These are phyloP conservation scores for Sarcophilus harrisii DNA, from an alignment of 2,797 vertebrate genomes.

Conservation along the genomic window DNA sequence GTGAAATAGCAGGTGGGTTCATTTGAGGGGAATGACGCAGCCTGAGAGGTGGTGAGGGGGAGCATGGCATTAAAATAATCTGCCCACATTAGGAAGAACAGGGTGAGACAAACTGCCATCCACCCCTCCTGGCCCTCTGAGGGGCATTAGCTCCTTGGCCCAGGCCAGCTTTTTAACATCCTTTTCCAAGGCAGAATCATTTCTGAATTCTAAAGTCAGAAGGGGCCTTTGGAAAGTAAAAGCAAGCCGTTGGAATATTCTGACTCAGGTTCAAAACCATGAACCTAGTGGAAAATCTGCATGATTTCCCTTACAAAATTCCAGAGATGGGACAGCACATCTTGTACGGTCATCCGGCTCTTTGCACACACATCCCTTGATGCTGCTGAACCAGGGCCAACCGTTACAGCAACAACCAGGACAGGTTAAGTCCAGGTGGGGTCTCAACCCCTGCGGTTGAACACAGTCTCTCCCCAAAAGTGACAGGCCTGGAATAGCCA, in stretches of 20 bases:
- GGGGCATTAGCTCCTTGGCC: not conserved
- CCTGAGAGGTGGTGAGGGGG: constrained; percentile 21
- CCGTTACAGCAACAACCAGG: not conserved
- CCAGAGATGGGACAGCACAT: not conserved
- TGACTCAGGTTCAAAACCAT: not conserved
- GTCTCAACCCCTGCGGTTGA: not conserved
- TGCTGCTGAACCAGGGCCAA: not conserved
- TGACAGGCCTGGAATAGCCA: constrained; percentile 6
- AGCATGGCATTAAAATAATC: not conserved
- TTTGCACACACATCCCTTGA: not conserved
- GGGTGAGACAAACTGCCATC: not conserved
- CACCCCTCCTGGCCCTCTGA: not conserved
- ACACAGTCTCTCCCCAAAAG: not conserved
- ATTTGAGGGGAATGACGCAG: constrained; percentile 42
- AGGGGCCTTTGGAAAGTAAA: not conserved
- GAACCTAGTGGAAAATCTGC: not conserved
- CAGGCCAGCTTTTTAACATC: constrained; percentile 28
- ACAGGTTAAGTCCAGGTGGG: not conserved
- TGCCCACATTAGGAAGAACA: not conserved
- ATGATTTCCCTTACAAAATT: constrained; percentile 17
- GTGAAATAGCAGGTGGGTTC: constrained; percentile 71
- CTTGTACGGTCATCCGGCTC: not conserved
- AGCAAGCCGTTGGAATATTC: not conserved
- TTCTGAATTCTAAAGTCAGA: not conserved
- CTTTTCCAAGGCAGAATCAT: not conserved